phyloP scores from a whole-genome alignment of 2,888 invertebrate species.

The Teinopalpus imperialis region DNA sequence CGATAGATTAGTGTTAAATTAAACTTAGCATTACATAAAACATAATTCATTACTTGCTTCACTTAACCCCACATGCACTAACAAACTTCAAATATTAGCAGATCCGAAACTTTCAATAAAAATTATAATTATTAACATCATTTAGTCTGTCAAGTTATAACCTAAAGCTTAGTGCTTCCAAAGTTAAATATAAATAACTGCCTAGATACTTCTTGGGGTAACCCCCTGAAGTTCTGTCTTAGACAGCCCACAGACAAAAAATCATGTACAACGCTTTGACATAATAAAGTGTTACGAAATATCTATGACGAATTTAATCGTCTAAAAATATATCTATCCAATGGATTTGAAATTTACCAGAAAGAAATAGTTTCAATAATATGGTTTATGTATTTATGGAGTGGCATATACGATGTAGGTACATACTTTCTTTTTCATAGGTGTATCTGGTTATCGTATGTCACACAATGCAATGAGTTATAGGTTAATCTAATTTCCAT shows the following conservation, averaged over 20 bases:
- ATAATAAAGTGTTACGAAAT: no score
- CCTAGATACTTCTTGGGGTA: slow-evolving; percentile 5
- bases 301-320: no score
- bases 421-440: no score
- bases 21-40: slow-evolving; percentile 3
- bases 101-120: background rate
- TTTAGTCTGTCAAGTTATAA: background rate
- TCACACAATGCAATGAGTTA: no score
- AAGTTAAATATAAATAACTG: background rate
- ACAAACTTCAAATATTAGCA: background rate
- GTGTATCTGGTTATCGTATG: no score
- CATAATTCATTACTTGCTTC: background rate
- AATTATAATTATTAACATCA: background rate
- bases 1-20: background rate
- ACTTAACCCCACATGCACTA: background rate
- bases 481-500: no score
- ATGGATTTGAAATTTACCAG: no score
- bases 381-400: no score
- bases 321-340: no score
- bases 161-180: no score
- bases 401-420: no score
- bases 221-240: slow-evolving; percentile 8
- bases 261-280: background rate
- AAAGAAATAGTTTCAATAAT: no score
- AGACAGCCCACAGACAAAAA: slow-evolving; percentile 19